phyloP scores from a whole-genome alignment of 2,797 vertebrate species.

The Gastrophryne carolinensis region DNA sequence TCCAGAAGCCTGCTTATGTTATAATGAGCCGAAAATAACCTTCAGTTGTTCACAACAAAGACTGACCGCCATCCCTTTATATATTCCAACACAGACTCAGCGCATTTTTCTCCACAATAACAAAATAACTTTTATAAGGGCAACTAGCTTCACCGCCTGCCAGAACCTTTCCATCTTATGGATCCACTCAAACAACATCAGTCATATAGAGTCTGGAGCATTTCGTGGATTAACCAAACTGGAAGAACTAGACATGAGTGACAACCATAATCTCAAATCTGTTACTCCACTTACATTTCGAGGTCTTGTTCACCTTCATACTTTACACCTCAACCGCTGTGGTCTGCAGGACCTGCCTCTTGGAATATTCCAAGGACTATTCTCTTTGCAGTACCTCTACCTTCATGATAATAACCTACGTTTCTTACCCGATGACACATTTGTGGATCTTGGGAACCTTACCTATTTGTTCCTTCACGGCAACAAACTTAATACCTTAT shows the following conservation, averaged over 20 bases:
- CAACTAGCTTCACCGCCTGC: conserved; percentile 89
- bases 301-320: conserved; percentile 89
- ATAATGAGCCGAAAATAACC: conserved; percentile 90
- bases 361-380: conserved; percentile 87
- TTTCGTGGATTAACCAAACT: conserved; percentile 87
- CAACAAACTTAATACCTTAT: conserved; percentile 91
- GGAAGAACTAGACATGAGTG: conserved; percentile 94
- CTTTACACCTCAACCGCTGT: conserved; percentile 91
- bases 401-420: conserved; percentile 93
- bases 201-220: conserved; percentile 86
- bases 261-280: conserved; percentile 87
- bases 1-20: conserved; percentile 92
- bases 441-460: conserved; percentile 94
- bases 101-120: conserved; percentile 96
- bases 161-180: conserved; percentile 94
- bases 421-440: conserved; percentile 87
- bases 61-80: conserved; percentile 83
- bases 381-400: conserved; percentile 94
- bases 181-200: conserved; percentile 97
- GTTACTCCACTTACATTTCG: conserved; percentile 88
- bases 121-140: conserved; percentile 83
- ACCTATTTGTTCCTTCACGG: conserved; percentile 95
- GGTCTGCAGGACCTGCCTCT: conserved; percentile 88
- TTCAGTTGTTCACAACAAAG: conserved; percentile 97
- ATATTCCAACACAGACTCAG: conserved; percentile 92